These are phyloP conservation scores for Entosphenus tridentatus DNA, from an alignment of 2,113 vertebrate genomes.

Conservation along the genomic window DNA sequence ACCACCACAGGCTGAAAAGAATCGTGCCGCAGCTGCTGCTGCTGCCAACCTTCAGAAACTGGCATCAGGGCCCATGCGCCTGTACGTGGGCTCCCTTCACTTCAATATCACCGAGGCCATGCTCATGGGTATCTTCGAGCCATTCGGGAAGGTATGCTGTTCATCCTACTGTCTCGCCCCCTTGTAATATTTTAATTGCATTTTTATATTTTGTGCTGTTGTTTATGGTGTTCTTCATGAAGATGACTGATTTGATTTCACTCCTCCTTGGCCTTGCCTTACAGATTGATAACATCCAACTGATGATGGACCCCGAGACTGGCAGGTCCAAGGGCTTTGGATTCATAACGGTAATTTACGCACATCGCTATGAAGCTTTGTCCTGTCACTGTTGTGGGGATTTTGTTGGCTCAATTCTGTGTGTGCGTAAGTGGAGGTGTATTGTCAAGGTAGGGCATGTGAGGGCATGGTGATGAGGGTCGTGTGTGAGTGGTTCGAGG, in stretches of 20 bases:
- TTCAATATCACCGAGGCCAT: slow-evolving; percentile 97
- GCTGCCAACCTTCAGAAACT: slow-evolving; percentile 79
- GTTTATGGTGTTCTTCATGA: neutral
- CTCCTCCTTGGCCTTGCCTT: slow-evolving; percentile 8
- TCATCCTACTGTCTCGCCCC: neutral
- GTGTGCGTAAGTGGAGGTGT: too few species aligned
- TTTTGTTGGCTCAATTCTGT: too few species aligned
- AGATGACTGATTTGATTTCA: neutral
- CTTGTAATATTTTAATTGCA: neutral
- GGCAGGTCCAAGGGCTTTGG: slow-evolving; percentile 82
- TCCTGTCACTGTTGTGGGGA: too few species aligned
- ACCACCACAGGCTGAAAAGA: slow-evolving; percentile 59
- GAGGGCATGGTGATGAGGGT: too few species aligned
- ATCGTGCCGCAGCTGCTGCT: slow-evolving; percentile 61
- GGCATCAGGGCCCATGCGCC: slow-evolving; percentile 57
- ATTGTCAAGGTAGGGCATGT: too few species aligned
- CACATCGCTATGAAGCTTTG: too few species aligned
- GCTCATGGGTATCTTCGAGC: slow-evolving; percentile 86
- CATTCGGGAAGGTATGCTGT: slow-evolving; percentile 53
- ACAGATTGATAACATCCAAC: slow-evolving; percentile 88
- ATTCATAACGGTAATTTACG: slow-evolving; percentile 63
- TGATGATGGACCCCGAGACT: slow-evolving; percentile 95
- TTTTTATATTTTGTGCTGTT: neutral
- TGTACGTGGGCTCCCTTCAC: slow-evolving; percentile 75
- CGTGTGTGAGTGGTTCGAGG: too few species aligned